phyloP scores from a whole-genome alignment of 1,140 invertebrate species.

The Notospermus geniculatus region DNA sequence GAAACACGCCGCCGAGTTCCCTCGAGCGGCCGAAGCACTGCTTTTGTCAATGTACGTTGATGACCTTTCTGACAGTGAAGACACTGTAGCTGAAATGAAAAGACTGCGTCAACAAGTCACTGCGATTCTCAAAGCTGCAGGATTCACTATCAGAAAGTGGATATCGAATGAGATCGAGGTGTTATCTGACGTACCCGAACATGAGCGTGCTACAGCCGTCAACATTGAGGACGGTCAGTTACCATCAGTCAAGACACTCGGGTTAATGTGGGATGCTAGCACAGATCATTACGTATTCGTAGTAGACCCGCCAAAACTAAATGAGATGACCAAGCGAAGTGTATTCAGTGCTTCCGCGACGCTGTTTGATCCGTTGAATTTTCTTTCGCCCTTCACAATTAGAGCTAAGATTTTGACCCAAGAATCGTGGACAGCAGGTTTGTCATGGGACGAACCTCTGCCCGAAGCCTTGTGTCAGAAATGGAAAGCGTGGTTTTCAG shows the following conservation, averaged over 20 bases:
- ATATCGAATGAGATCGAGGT: not conserved
- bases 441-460: not conserved
- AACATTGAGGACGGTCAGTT: not conserved
- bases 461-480: not conserved
- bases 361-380: too few relatives aligned
- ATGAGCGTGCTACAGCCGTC: not conserved
- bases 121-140: not conserved
- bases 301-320: not conserved
- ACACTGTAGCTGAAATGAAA: not conserved
- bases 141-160: not conserved
- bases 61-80: not conserved
- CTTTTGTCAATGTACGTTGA: not conserved
- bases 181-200: not conserved
- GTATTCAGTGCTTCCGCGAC: too few relatives aligned
- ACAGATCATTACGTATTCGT: slow-evolving; percentile 12
- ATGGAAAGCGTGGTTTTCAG: not conserved
- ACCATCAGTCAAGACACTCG: not conserved
- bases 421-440: not conserved
- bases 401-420: slow-evolving; percentile 1
- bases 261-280: slow-evolving; percentile 18
- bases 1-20: not conserved
- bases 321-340: not conserved
- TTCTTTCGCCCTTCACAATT: too few relatives aligned
- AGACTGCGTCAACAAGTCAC: not conserved
- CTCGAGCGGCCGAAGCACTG: not conserved